A percentile compares a stretch with the other conserved stretches of the same genome.
Evolutionary conservation across 2,113 vertebrate genomes (phyloP).

Genomic region (Melanocharis versteri): DNA sequence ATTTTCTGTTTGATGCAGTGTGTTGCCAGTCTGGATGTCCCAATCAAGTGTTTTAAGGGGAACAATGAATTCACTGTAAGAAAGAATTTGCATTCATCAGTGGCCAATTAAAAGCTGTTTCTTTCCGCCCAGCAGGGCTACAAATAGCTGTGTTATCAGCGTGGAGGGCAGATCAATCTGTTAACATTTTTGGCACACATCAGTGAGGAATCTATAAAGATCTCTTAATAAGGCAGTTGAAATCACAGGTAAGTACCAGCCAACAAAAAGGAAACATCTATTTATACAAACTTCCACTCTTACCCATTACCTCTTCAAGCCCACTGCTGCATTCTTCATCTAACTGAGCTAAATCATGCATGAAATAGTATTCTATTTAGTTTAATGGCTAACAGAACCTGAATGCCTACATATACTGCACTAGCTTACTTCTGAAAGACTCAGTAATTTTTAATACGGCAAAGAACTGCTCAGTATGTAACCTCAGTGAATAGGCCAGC

Average conservation of each 20-base stretch:
- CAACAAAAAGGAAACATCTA: background rate
- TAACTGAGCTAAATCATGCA: slow-evolving; percentile 54
- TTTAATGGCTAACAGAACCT: slow-evolving; percentile 59
- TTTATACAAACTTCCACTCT: background rate
- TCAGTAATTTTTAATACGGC: slow-evolving; percentile 64
- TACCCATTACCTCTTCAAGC: background rate
- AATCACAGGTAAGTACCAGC: background rate
- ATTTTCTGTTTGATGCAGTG: background rate
- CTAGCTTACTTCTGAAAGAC: slow-evolving; percentile 39
- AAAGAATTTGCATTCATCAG: background rate
- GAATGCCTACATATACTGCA: slow-evolving; percentile 21
- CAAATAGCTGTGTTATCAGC: background rate
- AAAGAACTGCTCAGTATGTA: slow-evolving; percentile 19
- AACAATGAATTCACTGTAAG: background rate
- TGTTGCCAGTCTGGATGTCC: background rate
- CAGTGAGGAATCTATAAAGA: background rate
- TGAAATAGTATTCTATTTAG: slow-evolving; percentile 69
- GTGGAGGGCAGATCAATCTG: background rate
- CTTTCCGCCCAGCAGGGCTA: background rate
- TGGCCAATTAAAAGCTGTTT: background rate
- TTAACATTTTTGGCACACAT: background rate
- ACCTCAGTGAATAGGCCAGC: background rate
- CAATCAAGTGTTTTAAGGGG: background rate
- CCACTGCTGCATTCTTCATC: background rate
- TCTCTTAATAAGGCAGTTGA: slow-evolving; percentile 36